Conservation (phyloP, 2,888 invertebrate species). For the Cryptophagus acutangulus region DNA sequence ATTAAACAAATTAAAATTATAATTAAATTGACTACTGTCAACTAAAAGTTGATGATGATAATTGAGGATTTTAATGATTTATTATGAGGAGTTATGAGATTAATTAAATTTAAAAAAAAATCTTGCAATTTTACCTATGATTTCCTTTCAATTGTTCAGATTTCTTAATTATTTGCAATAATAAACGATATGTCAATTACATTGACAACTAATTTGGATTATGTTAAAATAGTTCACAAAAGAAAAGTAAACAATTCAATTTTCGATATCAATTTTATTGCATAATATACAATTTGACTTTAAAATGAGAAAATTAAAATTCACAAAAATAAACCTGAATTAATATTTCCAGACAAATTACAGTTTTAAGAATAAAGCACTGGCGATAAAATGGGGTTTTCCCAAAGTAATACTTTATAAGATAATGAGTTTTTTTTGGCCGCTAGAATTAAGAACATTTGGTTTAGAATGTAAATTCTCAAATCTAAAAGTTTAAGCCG, state of each 20-base stretch:
- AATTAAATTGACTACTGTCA: too few species aligned
- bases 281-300: conserved; percentile 24
- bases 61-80: too few species aligned
- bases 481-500: too few species aligned
- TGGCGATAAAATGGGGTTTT: conserved; percentile 15
- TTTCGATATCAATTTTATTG: neutral
- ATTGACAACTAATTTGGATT: neutral
- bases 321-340: conserved; percentile 28
- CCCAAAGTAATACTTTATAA: conserved; percentile 15
- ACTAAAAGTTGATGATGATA: too few species aligned
- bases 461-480: conserved; percentile 16
- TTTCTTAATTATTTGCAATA: neutral
- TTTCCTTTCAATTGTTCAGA: too few species aligned
- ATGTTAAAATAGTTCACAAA: neutral
- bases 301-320: conserved; percentile 27
- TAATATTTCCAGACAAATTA: conserved; percentile 30
- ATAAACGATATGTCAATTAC: neutral
- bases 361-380: conserved; percentile 23
- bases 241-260: neutral
- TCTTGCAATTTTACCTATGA: too few species aligned
- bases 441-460: conserved; percentile 17
- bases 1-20: too few species aligned
- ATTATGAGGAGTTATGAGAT: too few species aligned
- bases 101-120: too few species aligned
- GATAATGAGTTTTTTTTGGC: conserved; percentile 15